A percentile compares a stretch with the other conserved stretches of the same genome.
phyloP scores from a whole-genome alignment of 2,113 vertebrate genomes.

The Elephas maximus region DNA sequence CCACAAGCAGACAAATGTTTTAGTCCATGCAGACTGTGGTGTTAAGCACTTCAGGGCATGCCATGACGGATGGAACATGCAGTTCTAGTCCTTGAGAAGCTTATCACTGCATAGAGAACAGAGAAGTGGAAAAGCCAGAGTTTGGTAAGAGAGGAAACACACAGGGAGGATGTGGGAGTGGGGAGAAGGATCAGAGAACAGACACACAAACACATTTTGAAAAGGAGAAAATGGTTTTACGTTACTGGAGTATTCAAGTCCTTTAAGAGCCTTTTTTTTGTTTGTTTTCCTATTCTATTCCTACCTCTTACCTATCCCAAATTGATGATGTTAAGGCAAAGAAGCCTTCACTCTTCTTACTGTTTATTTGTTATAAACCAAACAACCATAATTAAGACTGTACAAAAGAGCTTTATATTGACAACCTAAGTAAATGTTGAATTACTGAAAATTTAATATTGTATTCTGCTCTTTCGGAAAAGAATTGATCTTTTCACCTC shows the following conservation, averaged over 20 bases:
- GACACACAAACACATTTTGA: neutral
- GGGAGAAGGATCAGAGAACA: neutral
- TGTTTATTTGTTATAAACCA: neutral
- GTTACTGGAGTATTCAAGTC: neutral
- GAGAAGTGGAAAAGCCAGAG: neutral
- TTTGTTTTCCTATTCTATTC: neutral
- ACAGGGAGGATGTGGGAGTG: neutral
- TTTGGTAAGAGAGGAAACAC: neutral
- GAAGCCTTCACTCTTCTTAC: neutral
- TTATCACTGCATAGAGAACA: neutral
- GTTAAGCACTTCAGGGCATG: neutral
- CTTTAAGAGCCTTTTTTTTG: neutral
- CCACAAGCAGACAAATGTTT: neutral
- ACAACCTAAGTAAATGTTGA: slow-evolving; percentile 15
- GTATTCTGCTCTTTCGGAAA: neutral
- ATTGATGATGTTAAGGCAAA: neutral
- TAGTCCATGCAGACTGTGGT: neutral
- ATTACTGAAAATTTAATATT: slow-evolving; percentile 36
- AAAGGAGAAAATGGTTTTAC: neutral
- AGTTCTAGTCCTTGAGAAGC: neutral
- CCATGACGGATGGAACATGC: neutral
- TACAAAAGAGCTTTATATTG: neutral
- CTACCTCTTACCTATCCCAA: neutral
- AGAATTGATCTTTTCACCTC: neutral
- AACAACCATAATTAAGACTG: neutral